Conservation (phyloP, 2,888 invertebrate genomes). For the Yponomeuta plumbellus region DNA sequence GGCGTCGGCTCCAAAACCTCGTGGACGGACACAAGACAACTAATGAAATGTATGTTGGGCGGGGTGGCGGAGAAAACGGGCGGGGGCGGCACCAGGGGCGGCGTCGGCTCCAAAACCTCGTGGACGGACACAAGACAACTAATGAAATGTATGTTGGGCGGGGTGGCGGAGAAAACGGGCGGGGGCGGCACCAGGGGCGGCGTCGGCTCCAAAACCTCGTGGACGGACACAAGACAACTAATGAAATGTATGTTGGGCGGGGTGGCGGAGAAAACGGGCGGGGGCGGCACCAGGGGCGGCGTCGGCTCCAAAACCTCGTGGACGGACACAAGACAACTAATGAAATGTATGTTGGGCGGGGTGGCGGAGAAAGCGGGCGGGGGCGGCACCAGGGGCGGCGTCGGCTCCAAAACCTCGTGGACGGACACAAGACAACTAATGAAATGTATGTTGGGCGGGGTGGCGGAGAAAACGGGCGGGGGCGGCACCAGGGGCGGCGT, state of each 20-base stretch:
- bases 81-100: constrained; percentile 6
- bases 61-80: constrained; percentile 14
- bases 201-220: not conserved
- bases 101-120: not conserved
- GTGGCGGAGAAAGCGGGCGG: constrained; percentile 14
- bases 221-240: no score
- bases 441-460: no score
- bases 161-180: constrained; percentile 13
- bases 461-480: constrained; percentile 14
- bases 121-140: no score
- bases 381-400: constrained; percentile 3
- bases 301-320: not conserved
- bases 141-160: no score
- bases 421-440: no score
- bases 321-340: no score
- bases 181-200: constrained; percentile 6
- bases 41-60: no score
- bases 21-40: no score
- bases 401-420: not conserved
- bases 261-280: constrained; percentile 13
- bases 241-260: no score
- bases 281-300: constrained; percentile 3
- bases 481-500: constrained; percentile 3
- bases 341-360: no score
- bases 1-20: not conserved